Evolutionary conservation across 2,113 vertebrate genomes (phyloP).

Genomic region (Nestor notabilis): DNA sequence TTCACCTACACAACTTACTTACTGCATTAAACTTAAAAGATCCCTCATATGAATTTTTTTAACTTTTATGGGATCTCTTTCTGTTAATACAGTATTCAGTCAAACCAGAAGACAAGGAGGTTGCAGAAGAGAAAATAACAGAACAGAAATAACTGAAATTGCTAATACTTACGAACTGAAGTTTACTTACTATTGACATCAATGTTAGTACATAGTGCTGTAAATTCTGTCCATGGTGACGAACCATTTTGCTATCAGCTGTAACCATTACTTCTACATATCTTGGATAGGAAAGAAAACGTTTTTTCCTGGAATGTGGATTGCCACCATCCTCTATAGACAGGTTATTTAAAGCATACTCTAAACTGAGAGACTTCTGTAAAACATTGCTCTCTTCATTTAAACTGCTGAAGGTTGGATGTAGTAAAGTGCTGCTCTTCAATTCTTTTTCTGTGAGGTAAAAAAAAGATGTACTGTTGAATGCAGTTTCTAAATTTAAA

Average conservation of each 20-base stretch:
- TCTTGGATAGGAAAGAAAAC: constrained; percentile 96
- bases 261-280: constrained; percentile 98
- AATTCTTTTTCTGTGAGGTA: constrained; percentile 72
- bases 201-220: constrained; percentile 95
- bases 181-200: constrained; percentile 98
- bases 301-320: constrained; percentile 82
- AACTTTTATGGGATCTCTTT: not conserved
- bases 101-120: not conserved
- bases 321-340: constrained; percentile 24
- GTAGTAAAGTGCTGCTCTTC: constrained; percentile 62
- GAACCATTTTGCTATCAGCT: constrained; percentile 91
- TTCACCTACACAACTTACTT: not conserved
- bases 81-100: not conserved
- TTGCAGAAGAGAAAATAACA: not conserved
- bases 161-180: not conserved
- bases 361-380: constrained; percentile 58
- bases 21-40: not conserved
- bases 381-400: constrained; percentile 73
- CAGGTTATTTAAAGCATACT: constrained; percentile 53
- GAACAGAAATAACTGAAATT: not conserved
- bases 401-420: constrained; percentile 67
- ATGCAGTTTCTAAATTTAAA: not conserved
- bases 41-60: not conserved
- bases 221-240: constrained; percentile 88
- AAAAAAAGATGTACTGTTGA: not conserved